Evolutionary conservation across 2,888 invertebrate species (phyloP), one percentile per base, ranked within the genome.

Genomic region (Macrosiphum euphorbiae): DNA sequence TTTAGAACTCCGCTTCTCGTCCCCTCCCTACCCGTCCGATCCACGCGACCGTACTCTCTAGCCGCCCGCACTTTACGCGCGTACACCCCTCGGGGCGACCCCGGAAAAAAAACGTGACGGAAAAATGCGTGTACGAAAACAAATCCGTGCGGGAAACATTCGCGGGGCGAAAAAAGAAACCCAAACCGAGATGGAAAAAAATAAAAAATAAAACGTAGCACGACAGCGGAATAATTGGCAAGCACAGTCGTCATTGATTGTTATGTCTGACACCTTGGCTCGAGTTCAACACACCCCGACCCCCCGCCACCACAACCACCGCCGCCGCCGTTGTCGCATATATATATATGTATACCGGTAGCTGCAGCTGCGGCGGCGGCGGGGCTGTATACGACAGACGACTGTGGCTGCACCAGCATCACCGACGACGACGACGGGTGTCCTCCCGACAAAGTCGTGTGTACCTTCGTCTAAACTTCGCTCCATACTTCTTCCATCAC

Each of bases 211-310:
- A 85, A 85, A 44, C 91, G 55, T 55, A 55, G 41, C 58, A 67
- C 88, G 58, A 88, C 78, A 41, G 44, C 89, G 93, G 93, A 92
- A 92, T 92, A 92, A 92, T 92, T 88, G 92, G 88, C 92, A 78
- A 88, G 87, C 92, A 50, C 87, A 50, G 90, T 85, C 94, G 52
- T 90, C 94, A 90, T 90, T 86, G 94, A 94, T 94, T 94, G 90
- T 94, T 94, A 90, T 86, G 90, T 86, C 90, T 52, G 86, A 94
- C 94, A 94, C 90, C 86, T 94, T 94, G 94, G 94, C 94, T 87
- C 61, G 86, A 90, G 85, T 90, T 94, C 94, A 94, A 94, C 90
- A 86, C 86, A 85, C n/a, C 88, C 44, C 90, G 41, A n/a, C 52
- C 89, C 89, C 88, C 88, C 78, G 20, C 88, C 89, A 35, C 92